phyloP scores from a whole-genome alignment of 92 coral and sea anemone species.

The Umimayanthus kanabou region DNA sequence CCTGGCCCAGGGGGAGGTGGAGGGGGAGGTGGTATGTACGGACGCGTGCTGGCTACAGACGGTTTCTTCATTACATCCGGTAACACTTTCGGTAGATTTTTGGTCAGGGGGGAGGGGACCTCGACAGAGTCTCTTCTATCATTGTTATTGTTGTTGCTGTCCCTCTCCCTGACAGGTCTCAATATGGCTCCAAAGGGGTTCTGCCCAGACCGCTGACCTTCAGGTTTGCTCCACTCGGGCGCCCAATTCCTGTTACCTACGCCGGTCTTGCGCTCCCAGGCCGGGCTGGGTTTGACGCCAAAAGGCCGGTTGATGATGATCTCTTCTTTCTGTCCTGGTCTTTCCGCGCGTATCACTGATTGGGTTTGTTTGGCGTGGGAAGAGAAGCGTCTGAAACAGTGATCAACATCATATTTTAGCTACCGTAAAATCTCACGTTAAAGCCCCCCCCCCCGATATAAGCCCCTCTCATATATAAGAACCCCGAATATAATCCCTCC shows the following conservation, averaged over 20 bases:
- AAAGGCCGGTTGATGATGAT: neutral
- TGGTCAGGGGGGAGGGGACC: neutral
- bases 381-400: neutral
- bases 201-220: neutral
- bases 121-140: neutral
- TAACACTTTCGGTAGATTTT: neutral
- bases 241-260: neutral
- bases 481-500: no score
- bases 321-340: neutral
- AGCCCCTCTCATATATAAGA: no score
- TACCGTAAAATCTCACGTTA: no score
- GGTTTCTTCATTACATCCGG: conserved; percentile 14
- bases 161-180: conserved; percentile 19
- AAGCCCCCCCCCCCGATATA: no score
- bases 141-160: neutral
- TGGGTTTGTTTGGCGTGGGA: neutral
- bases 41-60: neutral
- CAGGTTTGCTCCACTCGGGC: neutral
- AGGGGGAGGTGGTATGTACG: conserved; percentile 13
- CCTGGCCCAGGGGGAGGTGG: conserved; percentile 18
- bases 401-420: neutral
- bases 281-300: neutral
- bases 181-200: conserved; percentile 23
- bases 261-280: conserved; percentile 11
- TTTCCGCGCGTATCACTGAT: neutral